phyloP scores from a whole-genome alignment of 2,113 vertebrate genomes.

The Peucedramus taeniatus region DNA sequence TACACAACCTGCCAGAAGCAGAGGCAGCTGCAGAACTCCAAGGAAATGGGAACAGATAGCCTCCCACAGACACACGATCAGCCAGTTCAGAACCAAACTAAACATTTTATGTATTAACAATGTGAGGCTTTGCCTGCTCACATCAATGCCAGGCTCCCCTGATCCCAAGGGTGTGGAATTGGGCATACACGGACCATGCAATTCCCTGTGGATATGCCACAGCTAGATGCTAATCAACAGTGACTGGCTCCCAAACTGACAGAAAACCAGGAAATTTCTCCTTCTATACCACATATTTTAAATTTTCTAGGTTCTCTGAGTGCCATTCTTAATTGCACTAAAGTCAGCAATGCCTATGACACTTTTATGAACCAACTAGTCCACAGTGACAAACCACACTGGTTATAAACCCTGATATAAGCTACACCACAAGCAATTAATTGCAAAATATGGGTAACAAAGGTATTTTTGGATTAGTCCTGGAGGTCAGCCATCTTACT shows the following conservation, averaged over 20 bases:
- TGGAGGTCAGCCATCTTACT: not conserved
- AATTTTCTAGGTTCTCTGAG: not conserved
- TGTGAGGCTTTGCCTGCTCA: not conserved
- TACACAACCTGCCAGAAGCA: not conserved
- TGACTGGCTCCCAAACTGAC: not conserved
- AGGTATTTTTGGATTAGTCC: not conserved
- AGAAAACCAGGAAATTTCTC: not conserved
- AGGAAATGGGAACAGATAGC: not conserved
- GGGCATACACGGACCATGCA: rapidly evolving
- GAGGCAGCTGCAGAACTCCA: not conserved
- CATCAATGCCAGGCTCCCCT: not conserved
- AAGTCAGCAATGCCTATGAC: not conserved
- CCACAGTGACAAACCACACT: not conserved
- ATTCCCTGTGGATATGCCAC: not conserved
- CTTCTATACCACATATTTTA: not conserved
- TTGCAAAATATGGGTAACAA: not conserved
- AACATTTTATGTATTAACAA: not conserved
- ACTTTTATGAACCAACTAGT: not conserved
- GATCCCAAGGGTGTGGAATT: not conserved
- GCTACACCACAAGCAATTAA: not conserved
- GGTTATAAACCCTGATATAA: not conserved
- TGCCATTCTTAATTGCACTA: not conserved
- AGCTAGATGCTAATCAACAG: not conserved
- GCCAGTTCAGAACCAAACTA: not conserved
- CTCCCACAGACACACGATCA: not conserved